These are phyloP conservation scores for Drosophila quinaria DNA, from an alignment of 2,888 invertebrate genomes.

Conservation along the genomic window DNA sequence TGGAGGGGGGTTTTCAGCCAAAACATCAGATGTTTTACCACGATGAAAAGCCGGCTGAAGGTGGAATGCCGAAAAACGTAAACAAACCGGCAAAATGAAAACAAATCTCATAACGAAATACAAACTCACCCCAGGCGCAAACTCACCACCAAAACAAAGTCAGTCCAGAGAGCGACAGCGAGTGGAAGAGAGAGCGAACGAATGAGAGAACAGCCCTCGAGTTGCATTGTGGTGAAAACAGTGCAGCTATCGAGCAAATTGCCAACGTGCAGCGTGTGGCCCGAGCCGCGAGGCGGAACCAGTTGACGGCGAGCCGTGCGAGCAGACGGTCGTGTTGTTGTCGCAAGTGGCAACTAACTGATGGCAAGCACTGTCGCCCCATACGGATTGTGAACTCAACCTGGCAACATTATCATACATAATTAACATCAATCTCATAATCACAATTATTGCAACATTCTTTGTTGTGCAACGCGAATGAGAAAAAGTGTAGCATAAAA, in stretches of 20 bases:
- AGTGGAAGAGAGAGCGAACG: background rate
- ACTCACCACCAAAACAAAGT: conserved; percentile 67
- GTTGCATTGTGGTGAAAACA: conserved; percentile 53
- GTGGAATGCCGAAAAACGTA: conserved; percentile 78
- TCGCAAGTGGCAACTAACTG: conserved; percentile 51
- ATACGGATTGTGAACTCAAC: conserved; percentile 4
- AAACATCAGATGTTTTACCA: conserved; percentile 27
- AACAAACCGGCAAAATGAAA: conserved; percentile 83
- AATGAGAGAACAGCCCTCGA: conserved; percentile 29
- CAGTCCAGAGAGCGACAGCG: background rate
- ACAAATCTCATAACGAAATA: conserved; percentile 35
- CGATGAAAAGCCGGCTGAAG: conserved; percentile 65
- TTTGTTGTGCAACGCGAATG: conserved; percentile 22
- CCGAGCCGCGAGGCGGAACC: conserved; percentile 83
- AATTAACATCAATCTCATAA: conserved; percentile 23
- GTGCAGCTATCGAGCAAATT: conserved; percentile 49
- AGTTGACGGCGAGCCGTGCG: conserved; percentile 86
- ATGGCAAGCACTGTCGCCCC: conserved; percentile 10
- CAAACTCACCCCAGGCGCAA: conserved; percentile 56
- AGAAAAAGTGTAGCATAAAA: background rate
- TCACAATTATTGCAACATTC: conserved; percentile 18
- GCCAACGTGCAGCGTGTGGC: conserved; percentile 57
- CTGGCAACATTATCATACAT: conserved; percentile 1
- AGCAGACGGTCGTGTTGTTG: conserved; percentile 85
- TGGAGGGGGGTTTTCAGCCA: conserved; percentile 12